Evolutionary conservation across 2,113 vertebrate species (phyloP), one percentile per base, ranked within the genome.

Genomic region (Pyrgilauda ruficollis): DNA sequence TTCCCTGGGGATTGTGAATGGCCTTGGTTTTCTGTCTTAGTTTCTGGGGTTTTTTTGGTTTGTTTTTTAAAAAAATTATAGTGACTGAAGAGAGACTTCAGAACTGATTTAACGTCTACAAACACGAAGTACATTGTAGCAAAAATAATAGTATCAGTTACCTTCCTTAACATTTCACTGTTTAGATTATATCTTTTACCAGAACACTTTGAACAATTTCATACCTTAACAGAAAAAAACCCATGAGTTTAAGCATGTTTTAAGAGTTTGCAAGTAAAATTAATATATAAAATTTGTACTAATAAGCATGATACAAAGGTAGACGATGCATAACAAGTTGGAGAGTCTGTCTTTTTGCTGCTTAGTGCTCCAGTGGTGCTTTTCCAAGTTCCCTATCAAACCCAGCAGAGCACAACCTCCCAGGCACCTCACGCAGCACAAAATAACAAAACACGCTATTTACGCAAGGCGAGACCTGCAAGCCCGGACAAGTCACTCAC

Each of bases 401-500:
- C 72, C n/a, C 80, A 72, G 91, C 23, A 75, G 75, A 95, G 17
- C n/a, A 50, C 59, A 91, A 59, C 49, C 49, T 90, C n/a, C 88
- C 83, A 87, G 82, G 70, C 91, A 96, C 55, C 14, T 49, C 76
- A 76, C 0, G 2, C 56, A 81, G 91, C 22, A 84, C 3, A 84
- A 79, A 88, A 46, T 52, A 95, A 91, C 77, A 89, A 81, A 90
- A 92, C 80, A 53, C 18, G 13, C 47, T 74, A 50, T 89, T 94
- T 95, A 76, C 0, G 6, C 79, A 82, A 80, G 85, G 72, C 83
- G 15, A 85, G 89, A 62, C 20, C 18, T 49, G 56, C 95, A 96
- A 90, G 97, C 47, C 84, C 85, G 90, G 90, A 73, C 96, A 97
- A 80, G 93, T 13, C 47, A 86, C 33, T 84, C 7, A 66, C 31